A percentile compares a stretch with the other conserved stretches of the same genome.
Evolutionary conservation across 2,113 vertebrate genomes (phyloP).

Genomic region (Indri indri): DNA sequence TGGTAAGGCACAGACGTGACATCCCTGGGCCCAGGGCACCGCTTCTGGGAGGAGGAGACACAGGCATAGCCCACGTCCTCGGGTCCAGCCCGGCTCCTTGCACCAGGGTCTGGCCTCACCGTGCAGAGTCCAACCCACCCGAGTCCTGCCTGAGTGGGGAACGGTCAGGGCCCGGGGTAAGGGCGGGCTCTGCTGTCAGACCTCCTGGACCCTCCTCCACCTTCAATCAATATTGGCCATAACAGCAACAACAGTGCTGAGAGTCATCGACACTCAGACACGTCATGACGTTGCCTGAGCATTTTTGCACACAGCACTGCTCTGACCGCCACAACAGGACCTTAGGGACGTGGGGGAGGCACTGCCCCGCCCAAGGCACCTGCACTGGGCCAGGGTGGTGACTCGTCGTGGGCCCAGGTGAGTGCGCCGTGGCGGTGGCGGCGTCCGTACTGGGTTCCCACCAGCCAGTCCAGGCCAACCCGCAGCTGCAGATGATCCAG

Average conservation of each 20-base stretch:
- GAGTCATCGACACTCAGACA: accelerated
- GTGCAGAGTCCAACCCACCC: accelerated
- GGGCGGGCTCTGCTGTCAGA: too few relatives aligned
- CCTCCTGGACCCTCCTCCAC: accelerated
- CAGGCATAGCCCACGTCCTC: accelerated
- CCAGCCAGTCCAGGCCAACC: not conserved
- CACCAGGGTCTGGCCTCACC: accelerated
- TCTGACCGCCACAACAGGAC: not conserved
- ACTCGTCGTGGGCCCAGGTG: accelerated
- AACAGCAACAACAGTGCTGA: accelerated
- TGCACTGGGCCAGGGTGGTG: accelerated
- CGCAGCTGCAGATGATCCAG: accelerated
- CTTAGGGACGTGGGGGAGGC: accelerated
- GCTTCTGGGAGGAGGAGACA: accelerated
- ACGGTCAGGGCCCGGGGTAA: accelerated
- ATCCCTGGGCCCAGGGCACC: accelerated
- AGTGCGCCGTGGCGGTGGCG: accelerated
- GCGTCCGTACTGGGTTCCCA: not conserved
- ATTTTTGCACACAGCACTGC: not conserved
- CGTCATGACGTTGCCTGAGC: accelerated
- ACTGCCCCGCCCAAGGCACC: not conserved
- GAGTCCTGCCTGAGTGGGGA: too few relatives aligned
- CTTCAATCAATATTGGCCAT: accelerated
- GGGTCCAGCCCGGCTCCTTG: accelerated
- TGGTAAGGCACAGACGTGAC: accelerated